Base-by-base conservation (phyloP, 2,797 vertebrate species). In the Amphiprion clarkii region DNA sequence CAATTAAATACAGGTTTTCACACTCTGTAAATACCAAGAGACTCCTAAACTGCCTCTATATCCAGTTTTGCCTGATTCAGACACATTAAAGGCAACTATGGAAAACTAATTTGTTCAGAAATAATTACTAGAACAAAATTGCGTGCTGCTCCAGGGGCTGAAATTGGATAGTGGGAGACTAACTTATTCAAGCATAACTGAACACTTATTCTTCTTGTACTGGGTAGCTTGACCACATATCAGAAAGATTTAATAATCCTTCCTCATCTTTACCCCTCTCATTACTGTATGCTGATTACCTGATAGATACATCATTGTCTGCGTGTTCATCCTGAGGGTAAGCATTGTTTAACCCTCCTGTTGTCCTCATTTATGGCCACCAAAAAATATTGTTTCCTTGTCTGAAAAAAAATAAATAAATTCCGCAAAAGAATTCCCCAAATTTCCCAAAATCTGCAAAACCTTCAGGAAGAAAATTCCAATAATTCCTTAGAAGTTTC, bases 1-100 rank as follows among this genome's bases (percentile, higher is more conserved):
- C 92, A 91, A 94, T 95, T 94, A 95, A 94, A 95, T 94, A 94
- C 90, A 90, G 93, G 89, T 92, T 90, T 92, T 91, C 90, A 84
- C 88, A 86, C 78, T 88, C 85, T 90, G 90, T 92, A 94, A 94
- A 93, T 91, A 93, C 90, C 92, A 85, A 90, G 92, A 93, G 93
- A 93, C 90, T 88, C 87, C 73, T 92, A 91, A 89, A 92, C 84
- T 85, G 85, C 86, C 87, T 88, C 87, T 83, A 83, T 81, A 91
- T 88, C 87, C 90, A 92, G 78, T 91, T 93, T 89, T 88, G 78
- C 88, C 90, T 88, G 91, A 94, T 92, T 93, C 89, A 93, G 87
- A 91, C 87, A 89, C 86, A 93, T 93, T 93, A 93, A 88, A 92
- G 77, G 84, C 86, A 85, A 90, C 89, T 92, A 93, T 90, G 82